Evolutionary conservation across 2,888 invertebrate species (phyloP), one percentile per base, ranked within the genome.

Genomic region (Caenorhabditis sp.): DNA sequence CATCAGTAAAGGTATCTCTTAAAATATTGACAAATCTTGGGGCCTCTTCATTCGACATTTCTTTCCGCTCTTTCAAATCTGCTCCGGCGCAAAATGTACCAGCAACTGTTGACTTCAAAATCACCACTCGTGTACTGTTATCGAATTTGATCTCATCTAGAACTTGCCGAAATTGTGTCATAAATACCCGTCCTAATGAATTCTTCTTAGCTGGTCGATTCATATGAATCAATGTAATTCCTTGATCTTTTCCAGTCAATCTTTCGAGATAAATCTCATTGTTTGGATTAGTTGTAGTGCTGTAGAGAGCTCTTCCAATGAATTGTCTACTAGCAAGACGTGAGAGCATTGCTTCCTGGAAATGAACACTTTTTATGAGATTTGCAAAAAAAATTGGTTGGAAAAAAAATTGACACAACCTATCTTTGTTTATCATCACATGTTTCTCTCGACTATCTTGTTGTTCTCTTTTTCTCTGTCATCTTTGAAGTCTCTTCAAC

Each of bases 31-130:
- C 95, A 89, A 94, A 94, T 63, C 90, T 90, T 1, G 91, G 90
- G 0, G 93, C 93, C 87, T 97, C 94, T 14, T 91, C 91, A 70
- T 91, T 91, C 0, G 91, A 89, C 93, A 96, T 93, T 84, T 91
- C 91, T 14, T 92, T 91, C 61, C 97, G 90, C 89, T 99, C 97
- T 88, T 96, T 96, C 63, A 99, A 90, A 90, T 99, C 97, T 10
- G 99, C 99, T 89, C 95, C 90, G 76, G 97, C 94, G 90, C 97
- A 97, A 89, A 99, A 99, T 63, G 94, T 91, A 25, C 93, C 93
- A 0, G 93, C 93, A 0, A 94, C 93, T 64, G 93, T 89, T 89
- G 96, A 96, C 81, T 94, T 92, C 20, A 99, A 84, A 36, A 99
- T 92, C 0, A 97, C 91, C 0, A 94, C 95, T 36, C 94, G 91